Percentiles rank a stretch among this genome's conserved stretches.
Conservation (phyloP, 2,797 vertebrate species). For the Carduelis carduelis region DNA sequence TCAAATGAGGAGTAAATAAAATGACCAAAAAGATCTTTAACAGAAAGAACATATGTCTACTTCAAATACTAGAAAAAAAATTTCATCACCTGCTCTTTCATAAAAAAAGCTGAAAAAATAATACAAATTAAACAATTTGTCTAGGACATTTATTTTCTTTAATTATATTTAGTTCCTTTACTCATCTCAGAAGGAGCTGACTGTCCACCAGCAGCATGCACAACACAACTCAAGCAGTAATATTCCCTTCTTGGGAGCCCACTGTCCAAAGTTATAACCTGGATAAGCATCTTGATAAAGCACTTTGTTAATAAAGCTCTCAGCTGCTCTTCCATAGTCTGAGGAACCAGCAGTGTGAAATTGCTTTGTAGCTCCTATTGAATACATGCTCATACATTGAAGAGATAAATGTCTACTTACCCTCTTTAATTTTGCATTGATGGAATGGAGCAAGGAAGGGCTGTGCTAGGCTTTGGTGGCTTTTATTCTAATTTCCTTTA, state of each 20-base stretch:
- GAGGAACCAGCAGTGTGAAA: background rate
- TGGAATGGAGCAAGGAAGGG: background rate
- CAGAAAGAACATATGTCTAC: background rate
- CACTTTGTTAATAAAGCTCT: background rate
- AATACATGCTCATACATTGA: background rate
- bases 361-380: background rate
- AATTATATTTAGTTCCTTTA: background rate
- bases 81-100: background rate
- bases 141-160: background rate
- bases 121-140: background rate
- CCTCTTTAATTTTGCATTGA: background rate
- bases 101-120: background rate
- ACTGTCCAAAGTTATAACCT: background rate
- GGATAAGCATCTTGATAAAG: background rate
- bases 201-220: background rate
- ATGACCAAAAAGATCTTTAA: background rate
- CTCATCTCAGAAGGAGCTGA: background rate
- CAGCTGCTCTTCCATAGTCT: background rate
- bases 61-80: background rate
- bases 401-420: background rate
- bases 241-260: background rate
- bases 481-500: background rate
- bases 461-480: background rate
- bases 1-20: background rate
- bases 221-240: background rate